Conservation (phyloP, 2,113 vertebrate species). For the Turnix velox region DNA sequence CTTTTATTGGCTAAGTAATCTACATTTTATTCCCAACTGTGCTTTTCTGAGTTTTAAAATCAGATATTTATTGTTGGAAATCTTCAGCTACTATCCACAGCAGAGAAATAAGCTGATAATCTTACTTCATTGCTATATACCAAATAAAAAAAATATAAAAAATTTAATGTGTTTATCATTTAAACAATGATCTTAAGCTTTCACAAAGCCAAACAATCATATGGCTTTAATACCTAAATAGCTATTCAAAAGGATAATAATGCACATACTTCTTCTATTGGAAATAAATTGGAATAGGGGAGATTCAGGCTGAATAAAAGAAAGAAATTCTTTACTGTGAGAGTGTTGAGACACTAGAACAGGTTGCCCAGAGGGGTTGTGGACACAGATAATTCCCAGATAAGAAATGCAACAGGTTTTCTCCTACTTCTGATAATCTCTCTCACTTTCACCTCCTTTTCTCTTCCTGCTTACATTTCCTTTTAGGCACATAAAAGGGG, state of each 20-base stretch:
- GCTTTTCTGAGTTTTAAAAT: not conserved
- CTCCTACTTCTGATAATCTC: not conserved
- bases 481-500: not conserved
- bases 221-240: not conserved
- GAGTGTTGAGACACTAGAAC: no score
- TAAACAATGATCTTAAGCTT: not conserved
- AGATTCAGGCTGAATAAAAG: no score
- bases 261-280: not conserved
- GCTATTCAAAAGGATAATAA: not conserved
- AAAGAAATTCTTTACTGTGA: no score
- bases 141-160: not conserved
- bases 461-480: not conserved
- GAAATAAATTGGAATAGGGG: no score
- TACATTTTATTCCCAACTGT: not conserved
- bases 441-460: not conserved
- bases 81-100: not conserved
- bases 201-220: not conserved
- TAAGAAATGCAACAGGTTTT: not conserved
- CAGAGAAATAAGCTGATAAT: not conserved
- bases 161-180: not conserved
- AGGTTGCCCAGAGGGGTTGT: no score
- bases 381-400: not conserved
- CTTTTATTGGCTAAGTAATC: not conserved
- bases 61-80: not conserved
- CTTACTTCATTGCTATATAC: not conserved